Base-by-base conservation (phyloP, 2,797 vertebrate genomes). In the Sebastes elongatus region DNA sequence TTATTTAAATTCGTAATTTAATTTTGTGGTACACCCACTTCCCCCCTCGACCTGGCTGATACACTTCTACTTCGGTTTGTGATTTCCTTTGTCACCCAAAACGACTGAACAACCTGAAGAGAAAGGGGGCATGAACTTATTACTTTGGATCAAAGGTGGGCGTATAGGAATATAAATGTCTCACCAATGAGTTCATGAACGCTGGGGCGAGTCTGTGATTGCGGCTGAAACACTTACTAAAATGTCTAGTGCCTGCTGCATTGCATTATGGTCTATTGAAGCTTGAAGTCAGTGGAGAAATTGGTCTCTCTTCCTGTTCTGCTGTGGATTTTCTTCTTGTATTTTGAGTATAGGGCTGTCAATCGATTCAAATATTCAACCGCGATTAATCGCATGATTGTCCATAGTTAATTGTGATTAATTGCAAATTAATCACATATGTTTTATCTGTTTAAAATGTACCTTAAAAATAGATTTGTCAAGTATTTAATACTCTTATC, bases 111-210 rank as follows among this genome's bases (percentile, higher is more conserved):
- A 81, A 76, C 71, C 53, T 67, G 55, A 8, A 61, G 82, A 86
- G 77, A 85, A 66, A 53, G 67, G 72, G 70, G 74, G 38, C 77
- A 76, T 71, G 78, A 84, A 89, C 81, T 67, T 80, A 88, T 90
- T 87, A 74, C 42, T 71, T 78, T 76, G 35, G 80, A 84, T 89
- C 71, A 86, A 78, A 89, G 71, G 60, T 83, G 79, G 85, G 75
- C 71, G 78, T 84, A 62, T 27, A 46, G 30, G 65, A 80, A 86
- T 77, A 72, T 82, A 75, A 87, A 89, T 76, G 78, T 82, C 71
- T 88, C 67, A 13, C 55, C 49, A 59, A 73, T 52, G 61, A 67
- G 61, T 77, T 81, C 52, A 81, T 78, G 53, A 85, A 74, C 69
- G 42, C 23, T 2, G 27, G 82, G 71, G 62, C 28, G 62, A 69